Evolutionary conservation across 2,113 vertebrate genomes (phyloP).

Genomic region (Tupaia chinensis): DNA sequence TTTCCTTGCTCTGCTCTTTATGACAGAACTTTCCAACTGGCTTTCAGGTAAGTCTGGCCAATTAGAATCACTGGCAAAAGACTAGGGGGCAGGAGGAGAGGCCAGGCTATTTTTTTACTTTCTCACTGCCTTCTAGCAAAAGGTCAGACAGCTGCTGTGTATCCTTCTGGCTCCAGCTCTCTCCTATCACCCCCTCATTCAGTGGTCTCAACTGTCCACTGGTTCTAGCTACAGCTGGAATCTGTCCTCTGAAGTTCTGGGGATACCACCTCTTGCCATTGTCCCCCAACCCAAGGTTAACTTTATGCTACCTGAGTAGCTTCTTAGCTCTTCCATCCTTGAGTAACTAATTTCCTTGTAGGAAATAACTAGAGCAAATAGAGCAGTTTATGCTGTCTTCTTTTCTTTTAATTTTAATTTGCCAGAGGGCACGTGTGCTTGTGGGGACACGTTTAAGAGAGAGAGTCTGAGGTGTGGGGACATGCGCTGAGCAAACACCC

Average conservation of each 20-base stretch:
- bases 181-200: background rate
- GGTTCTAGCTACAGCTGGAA: background rate
- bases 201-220: background rate
- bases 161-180: background rate
- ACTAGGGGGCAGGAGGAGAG: background rate
- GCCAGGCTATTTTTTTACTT: background rate
- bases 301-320: background rate
- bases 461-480: no score
- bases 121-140: background rate
- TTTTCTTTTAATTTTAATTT: no score
- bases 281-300: background rate
- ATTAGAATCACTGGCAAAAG: conserved; percentile 21
- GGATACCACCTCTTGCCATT: background rate
- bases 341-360: background rate
- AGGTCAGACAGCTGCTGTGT: background rate
- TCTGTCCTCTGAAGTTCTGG: background rate
- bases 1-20: background rate
- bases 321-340: background rate
- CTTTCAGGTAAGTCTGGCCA: conserved; percentile 27
- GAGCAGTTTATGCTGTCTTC: no score
- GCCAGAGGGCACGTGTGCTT: background rate
- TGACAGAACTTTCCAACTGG: background rate
- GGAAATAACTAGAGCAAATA: background rate
- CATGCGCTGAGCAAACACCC: no score
- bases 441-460: no score